These are phyloP conservation scores for Oxystoma pomonae DNA, from an alignment of 2,888 invertebrate genomes.

Conservation along the genomic window DNA sequence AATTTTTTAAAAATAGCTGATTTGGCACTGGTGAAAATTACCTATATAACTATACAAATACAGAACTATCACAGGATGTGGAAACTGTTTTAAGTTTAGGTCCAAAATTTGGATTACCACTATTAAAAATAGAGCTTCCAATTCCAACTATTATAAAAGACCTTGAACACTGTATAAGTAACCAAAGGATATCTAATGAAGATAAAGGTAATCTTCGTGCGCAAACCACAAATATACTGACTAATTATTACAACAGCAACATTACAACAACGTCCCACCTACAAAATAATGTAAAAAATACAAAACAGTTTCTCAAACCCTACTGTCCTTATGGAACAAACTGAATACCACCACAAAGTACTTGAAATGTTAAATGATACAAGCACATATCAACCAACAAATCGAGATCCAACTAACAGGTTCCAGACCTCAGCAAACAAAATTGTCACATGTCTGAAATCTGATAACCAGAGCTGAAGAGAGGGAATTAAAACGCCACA, in stretches of 20 bases:
- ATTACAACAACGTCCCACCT: background rate
- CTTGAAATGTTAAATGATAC: background rate
- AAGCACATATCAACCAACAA: background rate
- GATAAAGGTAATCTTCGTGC: background rate
- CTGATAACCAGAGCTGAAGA: no score
- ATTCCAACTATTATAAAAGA: background rate
- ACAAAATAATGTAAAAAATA: background rate
- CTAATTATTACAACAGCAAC: background rate
- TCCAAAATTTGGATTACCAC: background rate
- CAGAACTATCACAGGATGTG: background rate
- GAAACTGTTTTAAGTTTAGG: background rate
- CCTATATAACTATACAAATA: background rate
- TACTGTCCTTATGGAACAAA: background rate
- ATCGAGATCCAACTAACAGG: background rate
- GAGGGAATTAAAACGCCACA: background rate
- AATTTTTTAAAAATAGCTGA: no score
- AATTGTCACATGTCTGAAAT: no score
- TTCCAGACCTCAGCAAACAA: background rate
- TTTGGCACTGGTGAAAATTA: background rate
- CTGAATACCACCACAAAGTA: background rate
- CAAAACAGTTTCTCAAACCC: background rate
- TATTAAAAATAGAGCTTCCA: background rate
- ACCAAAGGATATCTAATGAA: background rate
- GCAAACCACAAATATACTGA: background rate
- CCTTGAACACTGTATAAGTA: background rate